Evolutionary conservation across 1,140 invertebrate species (phyloP), one percentile per base, ranked within the genome.

Genomic region (Bombus waltoni): DNA sequence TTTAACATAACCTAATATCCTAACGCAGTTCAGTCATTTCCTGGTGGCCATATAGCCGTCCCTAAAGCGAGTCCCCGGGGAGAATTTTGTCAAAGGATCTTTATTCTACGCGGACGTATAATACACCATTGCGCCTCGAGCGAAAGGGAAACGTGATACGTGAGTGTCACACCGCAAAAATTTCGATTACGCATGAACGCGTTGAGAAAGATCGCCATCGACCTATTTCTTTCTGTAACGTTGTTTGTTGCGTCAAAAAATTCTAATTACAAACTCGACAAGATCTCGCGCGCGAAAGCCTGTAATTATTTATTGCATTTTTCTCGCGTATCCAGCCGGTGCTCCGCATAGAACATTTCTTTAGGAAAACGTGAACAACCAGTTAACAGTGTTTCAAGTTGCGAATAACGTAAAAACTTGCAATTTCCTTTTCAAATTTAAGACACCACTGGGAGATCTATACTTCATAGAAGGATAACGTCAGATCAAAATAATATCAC

Each of bases 41-140:
- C 94, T 95, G 93, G 93, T 94, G 93, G 92, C 92, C 93, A 90
- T 93, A 92, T 92, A 94, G 92, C 84, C 88, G 73, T 92, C 94
- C 94, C 93, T 92, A 92, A 94, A 94, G 90, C 91, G 90, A 84
- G 87, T 95, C 95, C 92, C 94, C 89, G 83, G 94, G 93, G 94
- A 95, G 91, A 92, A 94, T 95, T 95, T 95, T 95, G 94, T 95
- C 95, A 95, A 95, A 95, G 94, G 94, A 95, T 95, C 94, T 95
- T 94, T 95, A 95, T 95, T 94, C 94, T 90, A 93, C 90, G 92
- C 92, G 93, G 90, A 94, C 93, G 92, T 94, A 94, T 95, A 94
- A 95, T 95, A 94, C 86, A 92, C 92, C 92, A 93, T 93, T 90
- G 79, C 83, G 91, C 94, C 91, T 83, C 75, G 83, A 93, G 94